Conservation (phyloP, 2,888 invertebrate genomes). For the Drosophila tanythrix region DNA sequence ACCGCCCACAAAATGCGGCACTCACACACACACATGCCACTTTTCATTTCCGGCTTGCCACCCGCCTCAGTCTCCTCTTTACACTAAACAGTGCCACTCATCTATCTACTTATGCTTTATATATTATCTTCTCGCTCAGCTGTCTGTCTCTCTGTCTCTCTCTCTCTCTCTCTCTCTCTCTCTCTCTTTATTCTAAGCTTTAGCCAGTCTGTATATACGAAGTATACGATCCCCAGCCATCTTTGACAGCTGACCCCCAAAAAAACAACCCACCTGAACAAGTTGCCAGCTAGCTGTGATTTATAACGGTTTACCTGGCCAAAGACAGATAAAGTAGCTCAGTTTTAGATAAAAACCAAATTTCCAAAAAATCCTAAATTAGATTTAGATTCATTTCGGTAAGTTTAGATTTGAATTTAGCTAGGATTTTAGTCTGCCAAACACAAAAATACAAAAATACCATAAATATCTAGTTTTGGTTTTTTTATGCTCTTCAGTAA, state of each 20-base stretch:
- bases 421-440: neutral
- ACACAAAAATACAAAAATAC: neutral
- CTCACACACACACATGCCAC: constrained; percentile 59
- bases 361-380: neutral
- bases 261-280: constrained; percentile 4
- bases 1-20: constrained; percentile 29
- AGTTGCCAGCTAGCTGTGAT: constrained; percentile 9
- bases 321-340: neutral
- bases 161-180: neutral
- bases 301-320: neutral
- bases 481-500: constrained; percentile 14
- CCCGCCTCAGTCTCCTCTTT: neutral
- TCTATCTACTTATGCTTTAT: constrained; percentile 71
- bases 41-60: constrained; percentile 71
- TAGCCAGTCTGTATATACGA: constrained; percentile 35
- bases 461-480: neutral
- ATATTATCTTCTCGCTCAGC: constrained; percentile 54
- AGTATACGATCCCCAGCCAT: constrained; percentile 45
- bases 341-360: neutral
- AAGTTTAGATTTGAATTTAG: neutral
- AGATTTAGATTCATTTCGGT: neutral
- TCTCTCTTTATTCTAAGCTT: neutral
- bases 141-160: too few relatives aligned
- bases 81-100: constrained; percentile 55
- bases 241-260: constrained; percentile 5